Conservation (phyloP, 1,140 invertebrate genomes). For the Mylabris phalerata region DNA sequence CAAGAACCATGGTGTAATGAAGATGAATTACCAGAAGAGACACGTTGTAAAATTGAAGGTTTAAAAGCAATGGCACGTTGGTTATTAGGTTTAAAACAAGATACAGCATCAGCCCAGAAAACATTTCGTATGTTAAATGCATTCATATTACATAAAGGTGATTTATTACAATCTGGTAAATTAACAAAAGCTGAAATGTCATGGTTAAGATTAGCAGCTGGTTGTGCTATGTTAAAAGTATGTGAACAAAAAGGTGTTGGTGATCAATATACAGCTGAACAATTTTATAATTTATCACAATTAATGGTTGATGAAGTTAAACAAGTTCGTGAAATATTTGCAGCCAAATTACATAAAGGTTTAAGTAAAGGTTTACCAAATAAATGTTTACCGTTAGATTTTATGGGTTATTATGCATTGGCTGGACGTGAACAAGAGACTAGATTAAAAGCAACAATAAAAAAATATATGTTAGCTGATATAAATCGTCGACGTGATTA, state of each 20-base stretch:
- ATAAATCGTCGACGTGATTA: slow-evolving; percentile 87
- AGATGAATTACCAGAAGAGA: slow-evolving; percentile 83
- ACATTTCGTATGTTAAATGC: slow-evolving; percentile 65
- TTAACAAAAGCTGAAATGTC: slow-evolving; percentile 81
- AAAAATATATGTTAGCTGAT: slow-evolving; percentile 72
- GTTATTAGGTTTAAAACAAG: slow-evolving; percentile 84
- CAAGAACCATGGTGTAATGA: slow-evolving; percentile 78
- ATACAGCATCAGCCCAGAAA: slow-evolving; percentile 84
- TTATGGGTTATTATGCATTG: slow-evolving; percentile 92
- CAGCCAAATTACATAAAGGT: slow-evolving; percentile 87
- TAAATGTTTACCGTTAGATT: slow-evolving; percentile 88
- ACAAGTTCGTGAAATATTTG: slow-evolving; percentile 86
- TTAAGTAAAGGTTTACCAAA: slow-evolving; percentile 55
- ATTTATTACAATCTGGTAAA: slow-evolving; percentile 68
- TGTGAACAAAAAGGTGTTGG: slow-evolving; percentile 93
- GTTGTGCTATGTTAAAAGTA: slow-evolving; percentile 92
- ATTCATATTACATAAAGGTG: slow-evolving; percentile 54
- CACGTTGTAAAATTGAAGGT: slow-evolving; percentile 87
- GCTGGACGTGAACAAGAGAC: slow-evolving; percentile 80
- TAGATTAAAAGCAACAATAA: slow-evolving; percentile 36
- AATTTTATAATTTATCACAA: slow-evolving; percentile 89
- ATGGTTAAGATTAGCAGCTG: slow-evolving; percentile 82
- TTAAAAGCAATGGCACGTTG: slow-evolving; percentile 95
- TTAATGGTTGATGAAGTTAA: slow-evolving; percentile 85
- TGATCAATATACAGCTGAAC: slow-evolving; percentile 88